Base-by-base conservation (phyloP, 2,888 invertebrate species). In the Gymnosoma rotundatum region DNA sequence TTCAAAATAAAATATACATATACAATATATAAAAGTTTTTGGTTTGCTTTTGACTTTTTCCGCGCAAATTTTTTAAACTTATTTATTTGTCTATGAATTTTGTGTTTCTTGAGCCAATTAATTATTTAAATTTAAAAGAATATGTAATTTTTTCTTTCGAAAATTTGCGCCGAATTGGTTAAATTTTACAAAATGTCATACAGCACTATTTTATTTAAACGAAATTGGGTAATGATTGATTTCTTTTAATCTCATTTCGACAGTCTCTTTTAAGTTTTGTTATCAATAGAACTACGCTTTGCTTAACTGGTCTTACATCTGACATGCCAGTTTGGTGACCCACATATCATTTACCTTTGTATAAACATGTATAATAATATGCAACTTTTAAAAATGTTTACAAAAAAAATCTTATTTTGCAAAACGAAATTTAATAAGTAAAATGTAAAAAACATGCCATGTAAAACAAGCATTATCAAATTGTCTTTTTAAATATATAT, bases 151-250 rank as follows among this genome's bases (percentile, higher is more conserved):
- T 70, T 63, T 42, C 10, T 20, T 6, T 0, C 1, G 20, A 0
- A 42, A 52, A 73, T 50, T 74, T 80, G 79, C 79, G 73, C 52
- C 54, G 67, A 80, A 80, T 54, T 54, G 50, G 0, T 72, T 72
- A 16, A 7, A 36, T 52, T 16, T 25, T 61, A 20, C 21, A 64
- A 14, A 18, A 73, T 18, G 25, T 20, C 38, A 58, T 60, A 50
- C 50, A 45, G 67, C n/a, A 73, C 10, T 38, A 21, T n/a, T 18
- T 56, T 50, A 5, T 32, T 5, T 5, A 32, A 5, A 32, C 32
- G 7, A 5, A 7, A 8, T 32, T 69, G 74, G 80, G 63, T 25
- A 69, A 81, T 81, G 80, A 81, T 81, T 81, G 80, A 81, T 78
- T 70, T 36, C 20, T 32, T 20, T 54, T 42, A 12, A 12, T 42